Conservation (phyloP, 2,888 invertebrate species). For the Molorchus minor region DNA sequence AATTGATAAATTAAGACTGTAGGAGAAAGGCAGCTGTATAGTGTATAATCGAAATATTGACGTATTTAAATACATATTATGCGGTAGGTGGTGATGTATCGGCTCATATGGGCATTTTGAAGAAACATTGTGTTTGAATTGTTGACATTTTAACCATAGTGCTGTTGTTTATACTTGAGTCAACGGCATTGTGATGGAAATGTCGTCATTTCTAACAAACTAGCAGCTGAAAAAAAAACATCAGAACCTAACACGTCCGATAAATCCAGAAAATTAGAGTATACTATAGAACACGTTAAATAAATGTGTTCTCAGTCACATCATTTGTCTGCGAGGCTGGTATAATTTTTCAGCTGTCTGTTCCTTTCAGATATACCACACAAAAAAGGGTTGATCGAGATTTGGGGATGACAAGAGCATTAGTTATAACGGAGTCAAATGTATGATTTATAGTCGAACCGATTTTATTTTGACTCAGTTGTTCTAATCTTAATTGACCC, state of each 20-base stretch:
- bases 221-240: conserved; percentile 40
- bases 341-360: conserved; percentile 54
- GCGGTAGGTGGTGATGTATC: not conserved
- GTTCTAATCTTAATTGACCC: conserved; percentile 21
- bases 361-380: conserved; percentile 42
- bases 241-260: conserved; percentile 15
- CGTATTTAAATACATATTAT: not conserved
- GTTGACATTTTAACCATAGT: conserved; percentile 65
- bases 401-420: conserved; percentile 48
- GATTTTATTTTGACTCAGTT: conserved; percentile 18
- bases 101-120: not conserved
- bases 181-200: conserved; percentile 63
- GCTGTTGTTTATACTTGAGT: conserved; percentile 60
- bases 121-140: conserved; percentile 56
- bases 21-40: too few species aligned
- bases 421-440: conserved; percentile 21
- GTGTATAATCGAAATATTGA: too few species aligned
- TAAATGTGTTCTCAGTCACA: conserved; percentile 49
- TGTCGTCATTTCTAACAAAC: conserved; percentile 60
- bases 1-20: too few species aligned
- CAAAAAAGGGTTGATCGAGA: conserved; percentile 46
- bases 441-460: conserved; percentile 18
- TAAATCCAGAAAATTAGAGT: conserved; percentile 31
- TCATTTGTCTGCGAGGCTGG: conserved; percentile 52
- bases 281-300: conserved; percentile 39